Conservation (phyloP, 2,888 invertebrate species). For the Vesta saturnalis region DNA sequence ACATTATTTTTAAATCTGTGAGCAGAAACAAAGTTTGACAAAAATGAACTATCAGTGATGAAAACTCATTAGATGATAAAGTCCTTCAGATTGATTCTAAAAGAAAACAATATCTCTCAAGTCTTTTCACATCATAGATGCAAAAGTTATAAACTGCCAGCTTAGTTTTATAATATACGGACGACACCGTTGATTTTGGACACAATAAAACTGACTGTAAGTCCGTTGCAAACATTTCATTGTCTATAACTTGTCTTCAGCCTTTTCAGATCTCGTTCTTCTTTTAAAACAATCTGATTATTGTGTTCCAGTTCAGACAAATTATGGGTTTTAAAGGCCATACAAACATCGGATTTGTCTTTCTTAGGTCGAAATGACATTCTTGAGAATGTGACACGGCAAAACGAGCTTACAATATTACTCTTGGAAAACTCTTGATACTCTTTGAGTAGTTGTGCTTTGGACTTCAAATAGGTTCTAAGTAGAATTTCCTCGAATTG, state of each 20-base stretch:
- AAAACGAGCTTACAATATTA: constrained; percentile 3
- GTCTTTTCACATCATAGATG: constrained; percentile 5
- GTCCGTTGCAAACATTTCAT: too few relatives aligned
- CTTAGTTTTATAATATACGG: constrained; percentile 12
- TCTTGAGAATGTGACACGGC: background rate
- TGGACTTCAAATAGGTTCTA: too few relatives aligned
- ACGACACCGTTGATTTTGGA: constrained; percentile 10
- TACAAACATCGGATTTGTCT: constrained; percentile 8
- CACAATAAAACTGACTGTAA: too few relatives aligned
- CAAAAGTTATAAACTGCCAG: constrained; percentile 4
- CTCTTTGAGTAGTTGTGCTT: constrained; percentile 4
- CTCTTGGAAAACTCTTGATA: constrained; percentile 16
- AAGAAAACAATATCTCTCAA: constrained; percentile 12
- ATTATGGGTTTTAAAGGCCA: background rate
- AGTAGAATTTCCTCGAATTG: background rate
- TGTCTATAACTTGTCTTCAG: background rate
- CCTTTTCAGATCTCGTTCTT: background rate
- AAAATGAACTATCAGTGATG: background rate
- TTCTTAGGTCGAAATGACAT: constrained; percentile 6
- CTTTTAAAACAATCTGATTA: background rate
- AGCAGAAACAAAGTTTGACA: background rate
- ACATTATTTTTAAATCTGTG: background rate
- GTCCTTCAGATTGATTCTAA: constrained; percentile 11
- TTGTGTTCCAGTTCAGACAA: background rate
- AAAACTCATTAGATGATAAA: too few relatives aligned